Conservation (phyloP, 64 coral and sea anemone genomes). For the Trachythela sp. region DNA sequence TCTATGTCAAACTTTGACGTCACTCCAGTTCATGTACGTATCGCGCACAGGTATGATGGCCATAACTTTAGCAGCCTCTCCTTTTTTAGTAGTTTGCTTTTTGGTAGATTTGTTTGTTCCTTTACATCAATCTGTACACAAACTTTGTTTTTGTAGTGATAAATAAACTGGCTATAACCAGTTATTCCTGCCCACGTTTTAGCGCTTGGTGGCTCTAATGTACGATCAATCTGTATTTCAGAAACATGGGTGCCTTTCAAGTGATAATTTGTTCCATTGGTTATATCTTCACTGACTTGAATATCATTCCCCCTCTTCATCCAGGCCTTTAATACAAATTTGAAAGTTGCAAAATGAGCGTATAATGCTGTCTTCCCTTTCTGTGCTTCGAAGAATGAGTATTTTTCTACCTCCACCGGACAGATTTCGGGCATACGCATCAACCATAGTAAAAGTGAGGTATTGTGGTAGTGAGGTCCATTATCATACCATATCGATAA, state of each 20-base stretch:
- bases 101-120: too few species aligned
- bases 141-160: too few species aligned
- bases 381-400: conserved; percentile 55
- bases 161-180: too few species aligned
- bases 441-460: conserved; percentile 41
- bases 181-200: conserved; percentile 40
- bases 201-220: conserved; percentile 32
- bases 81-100: too few species aligned
- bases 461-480: conserved; percentile 54
- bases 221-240: conserved; percentile 18
- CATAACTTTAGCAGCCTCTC: too few species aligned
- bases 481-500: conserved; percentile 53
- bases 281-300: conserved; percentile 19
- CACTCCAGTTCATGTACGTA: too few species aligned
- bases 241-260: conserved; percentile 56
- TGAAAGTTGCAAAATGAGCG: conserved; percentile 54
- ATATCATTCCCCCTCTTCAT: conserved; percentile 42
- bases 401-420: conserved; percentile 21
- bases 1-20: too few species aligned
- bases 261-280: conserved; percentile 30
- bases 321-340: conserved; percentile 41
- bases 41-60: too few species aligned
- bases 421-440: conserved; percentile 21
- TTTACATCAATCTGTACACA: too few species aligned
- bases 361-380: conserved; percentile 62